phyloP scores from a whole-genome alignment of 2,888 invertebrate genomes.

The Malacosoma neustria region DNA sequence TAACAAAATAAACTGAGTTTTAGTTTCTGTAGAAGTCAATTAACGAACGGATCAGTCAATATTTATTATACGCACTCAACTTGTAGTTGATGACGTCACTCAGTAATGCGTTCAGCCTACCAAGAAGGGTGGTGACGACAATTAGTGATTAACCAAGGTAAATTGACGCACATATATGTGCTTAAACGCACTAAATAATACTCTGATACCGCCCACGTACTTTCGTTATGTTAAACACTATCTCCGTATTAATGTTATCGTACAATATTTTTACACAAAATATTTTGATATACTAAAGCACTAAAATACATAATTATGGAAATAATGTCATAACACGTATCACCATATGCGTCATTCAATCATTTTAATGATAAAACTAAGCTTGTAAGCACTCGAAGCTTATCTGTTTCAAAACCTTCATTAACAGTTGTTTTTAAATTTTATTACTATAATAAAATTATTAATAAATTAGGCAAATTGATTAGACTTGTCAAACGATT shows the following conservation, averaged over 20 bases:
- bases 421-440: background rate
- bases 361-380: background rate
- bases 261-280: constrained; percentile 13
- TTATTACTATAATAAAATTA: background rate
- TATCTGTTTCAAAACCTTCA: background rate
- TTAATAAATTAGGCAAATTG: background rate
- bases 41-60: constrained; percentile 27
- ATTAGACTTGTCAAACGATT: constrained; percentile 9
- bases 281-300: constrained; percentile 1
- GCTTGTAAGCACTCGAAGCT: background rate
- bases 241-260: constrained; percentile 33
- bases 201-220: constrained; percentile 44
- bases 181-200: constrained; percentile 27
- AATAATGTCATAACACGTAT: background rate
- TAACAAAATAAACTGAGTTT: constrained; percentile 16
- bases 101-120: constrained; percentile 11
- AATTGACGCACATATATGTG: constrained; percentile 57
- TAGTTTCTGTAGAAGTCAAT: constrained; percentile 15
- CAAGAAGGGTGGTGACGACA: constrained; percentile 45
- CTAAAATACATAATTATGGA: constrained; percentile 7
- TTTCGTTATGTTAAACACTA: constrained; percentile 37
- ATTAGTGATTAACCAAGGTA: constrained; percentile 41
- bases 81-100: constrained; percentile 26
- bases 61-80: constrained; percentile 23
- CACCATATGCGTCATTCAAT: background rate